These are phyloP conservation scores for Caenorhabditis briggsae DNA, from an alignment of 1,140 invertebrate genomes.

Conservation along the genomic window DNA sequence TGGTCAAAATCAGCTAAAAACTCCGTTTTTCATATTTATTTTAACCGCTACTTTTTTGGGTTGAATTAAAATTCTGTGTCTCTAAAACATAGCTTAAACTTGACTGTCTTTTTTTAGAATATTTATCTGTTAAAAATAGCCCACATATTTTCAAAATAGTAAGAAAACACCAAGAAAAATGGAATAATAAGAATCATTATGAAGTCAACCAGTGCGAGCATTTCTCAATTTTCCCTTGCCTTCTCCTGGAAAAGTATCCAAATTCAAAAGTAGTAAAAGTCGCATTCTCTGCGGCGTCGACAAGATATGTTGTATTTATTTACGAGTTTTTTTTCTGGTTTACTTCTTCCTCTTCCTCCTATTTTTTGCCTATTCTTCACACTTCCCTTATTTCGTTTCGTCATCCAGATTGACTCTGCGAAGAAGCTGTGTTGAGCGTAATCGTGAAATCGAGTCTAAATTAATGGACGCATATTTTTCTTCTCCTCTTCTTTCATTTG, in stretches of 20 bases:
- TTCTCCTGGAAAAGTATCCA: constrained; percentile 22
- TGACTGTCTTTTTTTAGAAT: too few species aligned
- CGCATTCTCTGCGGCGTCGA: constrained; percentile 7
- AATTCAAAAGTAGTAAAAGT: not conserved
- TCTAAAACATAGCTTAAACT: too few species aligned
- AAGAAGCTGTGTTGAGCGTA: not conserved
- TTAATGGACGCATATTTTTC: constrained; percentile 38
- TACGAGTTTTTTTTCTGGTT: constrained; percentile 8
- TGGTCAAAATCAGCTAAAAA: too few species aligned
- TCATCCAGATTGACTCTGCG: constrained; percentile 45
- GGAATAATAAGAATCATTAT: too few species aligned
- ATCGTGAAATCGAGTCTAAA: constrained; percentile 46
- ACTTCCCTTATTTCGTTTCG: constrained; percentile 38
- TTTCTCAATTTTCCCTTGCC: not conserved
- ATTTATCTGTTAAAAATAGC: too few species aligned
- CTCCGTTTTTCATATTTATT: too few species aligned
- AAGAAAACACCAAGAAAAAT: too few species aligned
- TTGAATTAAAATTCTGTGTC: too few species aligned
- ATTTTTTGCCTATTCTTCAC: constrained; percentile 19
- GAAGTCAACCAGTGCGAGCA: not conserved
- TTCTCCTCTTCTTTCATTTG: not conserved
- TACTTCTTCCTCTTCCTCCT: constrained; percentile 3
- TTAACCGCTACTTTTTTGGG: too few species aligned
- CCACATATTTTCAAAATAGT: too few species aligned
- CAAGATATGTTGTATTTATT: constrained; percentile 48